Base-by-base conservation (phyloP, 2,888 invertebrate genomes). In the Drosophila cognata region DNA sequence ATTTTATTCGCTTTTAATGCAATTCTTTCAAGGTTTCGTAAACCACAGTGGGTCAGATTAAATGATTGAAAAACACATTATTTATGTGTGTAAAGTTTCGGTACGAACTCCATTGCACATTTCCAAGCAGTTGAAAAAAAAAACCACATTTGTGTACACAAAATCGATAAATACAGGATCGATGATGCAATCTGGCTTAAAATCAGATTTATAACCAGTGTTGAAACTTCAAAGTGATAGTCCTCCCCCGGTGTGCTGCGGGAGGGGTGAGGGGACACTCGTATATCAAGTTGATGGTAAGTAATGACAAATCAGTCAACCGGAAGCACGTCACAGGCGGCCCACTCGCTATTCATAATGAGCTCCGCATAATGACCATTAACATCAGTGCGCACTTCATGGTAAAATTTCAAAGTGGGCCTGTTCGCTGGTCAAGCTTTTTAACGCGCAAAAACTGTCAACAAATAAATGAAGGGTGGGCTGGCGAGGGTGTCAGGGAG, bases 401-500 rank as follows among this genome's bases (percentile, higher is more conserved):
- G 48, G 52, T 36, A 29, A 10, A 55, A 55, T 43, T 46, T n/a
- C 60, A 28, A 66, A 60, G 63, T 77, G 64, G 71, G 51, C 25
- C 57, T 63, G 50, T 57, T 50, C 51, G 58, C 72, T 88, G 72
- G 66, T 61, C 66, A 81, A 63, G 65, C 74, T 71, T 72, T 79
- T 61, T 69, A 82, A 70, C 59, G 83, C 83, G 76, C 90, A 77
- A 89, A 86, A 87, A 87, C 79, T 90, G 85, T 87, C 88, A 76
- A 87, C 89, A 81, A 68, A 64, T 53, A 11, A 43, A 29, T 51
- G 57, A 36, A 59, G 29, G 25, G 53, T 21, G 21, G 7, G 4
- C 11, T 10, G 11, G 5, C 21, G 21, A 43, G 43, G 11, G 5
- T n/a, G 0, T 46, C 13, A 13, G 52, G 59, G 25, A 16, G 50